Percentiles rank a stretch among this genome's conserved stretches.
These are phyloP conservation scores for Syrrhaptes paradoxus DNA, from an alignment of 2,113 vertebrate species.

Conservation along the genomic window DNA sequence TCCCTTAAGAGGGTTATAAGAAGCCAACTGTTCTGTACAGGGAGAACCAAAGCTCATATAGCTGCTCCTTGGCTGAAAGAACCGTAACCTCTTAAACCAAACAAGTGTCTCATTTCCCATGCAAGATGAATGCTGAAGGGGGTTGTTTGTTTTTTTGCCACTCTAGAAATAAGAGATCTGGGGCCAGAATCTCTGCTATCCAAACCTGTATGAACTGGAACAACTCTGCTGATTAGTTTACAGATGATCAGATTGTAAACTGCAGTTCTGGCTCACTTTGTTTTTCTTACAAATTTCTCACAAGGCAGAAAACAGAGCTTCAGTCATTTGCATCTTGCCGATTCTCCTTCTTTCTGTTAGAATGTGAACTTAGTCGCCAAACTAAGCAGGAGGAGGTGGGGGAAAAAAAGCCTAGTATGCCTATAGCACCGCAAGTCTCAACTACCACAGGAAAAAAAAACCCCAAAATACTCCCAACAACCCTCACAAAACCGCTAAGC, in stretches of 20 bases:
- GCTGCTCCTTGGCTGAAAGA: neutral
- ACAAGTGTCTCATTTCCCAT: neutral
- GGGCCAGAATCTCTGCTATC: neutral
- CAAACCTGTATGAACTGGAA: neutral
- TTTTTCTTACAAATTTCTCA: neutral
- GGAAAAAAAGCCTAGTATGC: neutral
- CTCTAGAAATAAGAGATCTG: neutral
- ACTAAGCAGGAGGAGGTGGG: neutral
- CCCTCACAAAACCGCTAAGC: fast-evolving
- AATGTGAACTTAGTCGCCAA: neutral
- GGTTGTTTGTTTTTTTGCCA: neutral
- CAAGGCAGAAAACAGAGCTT: neutral
- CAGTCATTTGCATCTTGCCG: neutral
- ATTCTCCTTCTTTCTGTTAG: neutral
- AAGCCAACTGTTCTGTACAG: neutral
- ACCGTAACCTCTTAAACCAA: neutral
- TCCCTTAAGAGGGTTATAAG: neutral
- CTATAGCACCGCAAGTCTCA: neutral
- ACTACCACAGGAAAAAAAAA: neutral
- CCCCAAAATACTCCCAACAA: fast-evolving
- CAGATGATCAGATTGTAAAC: neutral
- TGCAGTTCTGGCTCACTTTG: neutral
- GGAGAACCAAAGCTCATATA: neutral
- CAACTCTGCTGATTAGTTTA: neutral
- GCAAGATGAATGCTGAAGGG: neutral